These are phyloP conservation scores for Xylocopa sonorina DNA, from an alignment of 1,140 invertebrate genomes.

Conservation along the genomic window DNA sequence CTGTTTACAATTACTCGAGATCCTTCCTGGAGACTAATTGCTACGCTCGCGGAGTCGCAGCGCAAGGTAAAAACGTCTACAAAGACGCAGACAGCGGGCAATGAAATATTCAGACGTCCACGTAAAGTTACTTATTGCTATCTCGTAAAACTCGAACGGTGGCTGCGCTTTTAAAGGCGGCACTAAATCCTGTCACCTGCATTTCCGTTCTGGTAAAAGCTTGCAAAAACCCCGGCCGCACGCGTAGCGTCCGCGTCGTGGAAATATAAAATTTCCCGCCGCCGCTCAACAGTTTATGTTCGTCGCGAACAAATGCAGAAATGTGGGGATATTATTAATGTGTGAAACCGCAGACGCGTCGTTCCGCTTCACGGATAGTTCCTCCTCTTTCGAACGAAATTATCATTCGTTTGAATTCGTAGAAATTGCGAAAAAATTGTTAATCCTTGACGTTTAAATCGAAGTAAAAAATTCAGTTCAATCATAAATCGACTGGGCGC, in stretches of 20 bases:
- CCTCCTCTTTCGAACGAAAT: too few species aligned
- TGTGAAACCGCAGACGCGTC: too few species aligned
- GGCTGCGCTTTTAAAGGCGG: neutral
- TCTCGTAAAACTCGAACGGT: conserved; percentile 46
- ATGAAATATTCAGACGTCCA: conserved; percentile 47
- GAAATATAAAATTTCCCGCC: conserved; percentile 10
- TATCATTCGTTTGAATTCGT: too few species aligned
- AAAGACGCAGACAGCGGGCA: neutral
- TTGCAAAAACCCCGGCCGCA: conserved; percentile 25
- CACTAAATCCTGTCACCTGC: conserved; percentile 2
- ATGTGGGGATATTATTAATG: too few species aligned
- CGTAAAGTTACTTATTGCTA: conserved; percentile 40
- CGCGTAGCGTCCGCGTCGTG: neutral
- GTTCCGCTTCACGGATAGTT: too few species aligned
- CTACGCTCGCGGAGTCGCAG: neutral
- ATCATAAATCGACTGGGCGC: too few species aligned
- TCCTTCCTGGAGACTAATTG: conserved; percentile 34
- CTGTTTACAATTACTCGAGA: too few species aligned
- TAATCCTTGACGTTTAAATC: too few species aligned
- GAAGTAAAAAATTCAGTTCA: too few species aligned
- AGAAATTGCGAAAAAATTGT: too few species aligned
- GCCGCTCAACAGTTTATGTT: too few species aligned
- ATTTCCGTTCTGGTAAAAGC: conserved; percentile 12
- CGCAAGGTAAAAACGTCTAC: neutral
- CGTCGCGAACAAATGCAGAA: too few species aligned